Evolutionary conservation across 1,140 invertebrate species (phyloP).

Genomic region (Diachasma alloeum): DNA sequence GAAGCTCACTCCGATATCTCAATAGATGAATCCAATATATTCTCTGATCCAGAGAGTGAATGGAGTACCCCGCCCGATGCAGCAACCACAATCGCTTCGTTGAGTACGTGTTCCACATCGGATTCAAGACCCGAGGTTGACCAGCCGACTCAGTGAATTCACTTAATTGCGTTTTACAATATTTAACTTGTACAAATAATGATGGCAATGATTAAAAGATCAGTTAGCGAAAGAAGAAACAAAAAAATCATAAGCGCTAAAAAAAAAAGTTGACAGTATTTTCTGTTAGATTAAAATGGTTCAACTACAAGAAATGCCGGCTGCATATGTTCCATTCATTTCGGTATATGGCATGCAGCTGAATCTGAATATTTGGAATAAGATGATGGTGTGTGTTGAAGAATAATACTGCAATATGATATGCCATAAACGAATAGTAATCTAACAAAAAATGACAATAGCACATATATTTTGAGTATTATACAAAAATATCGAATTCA

Average conservation of each 20-base stretch:
- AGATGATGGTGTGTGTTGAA: too few relatives aligned
- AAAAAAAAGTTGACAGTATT: too few relatives aligned
- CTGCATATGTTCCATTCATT: too few relatives aligned
- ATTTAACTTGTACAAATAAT: neutral
- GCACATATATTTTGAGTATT: neutral
- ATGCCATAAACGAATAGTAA: neutral
- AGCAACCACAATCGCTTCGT: conserved; percentile 4
- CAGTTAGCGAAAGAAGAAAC: neutral
- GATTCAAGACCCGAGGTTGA: conserved; percentile 59
- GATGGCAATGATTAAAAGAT: neutral
- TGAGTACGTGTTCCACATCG: neutral
- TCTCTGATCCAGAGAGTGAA: conserved; percentile 70
- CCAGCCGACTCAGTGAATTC: conserved; percentile 45
- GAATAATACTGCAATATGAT: neutral
- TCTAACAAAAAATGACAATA: neutral
- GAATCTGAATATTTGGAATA: too few relatives aligned
- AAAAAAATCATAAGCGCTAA: too few relatives aligned
- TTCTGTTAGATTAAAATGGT: too few relatives aligned
- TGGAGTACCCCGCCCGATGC: conserved; percentile 64
- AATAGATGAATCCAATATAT: conserved; percentile 63
- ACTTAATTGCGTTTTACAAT: neutral
- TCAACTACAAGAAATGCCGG: too few relatives aligned
- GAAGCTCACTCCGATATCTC: conserved; percentile 61
- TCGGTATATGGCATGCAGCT: too few relatives aligned
- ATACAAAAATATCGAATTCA: neutral